phyloP scores from a whole-genome alignment of 2,797 vertebrate genomes.

The Labeo calbasu region DNA sequence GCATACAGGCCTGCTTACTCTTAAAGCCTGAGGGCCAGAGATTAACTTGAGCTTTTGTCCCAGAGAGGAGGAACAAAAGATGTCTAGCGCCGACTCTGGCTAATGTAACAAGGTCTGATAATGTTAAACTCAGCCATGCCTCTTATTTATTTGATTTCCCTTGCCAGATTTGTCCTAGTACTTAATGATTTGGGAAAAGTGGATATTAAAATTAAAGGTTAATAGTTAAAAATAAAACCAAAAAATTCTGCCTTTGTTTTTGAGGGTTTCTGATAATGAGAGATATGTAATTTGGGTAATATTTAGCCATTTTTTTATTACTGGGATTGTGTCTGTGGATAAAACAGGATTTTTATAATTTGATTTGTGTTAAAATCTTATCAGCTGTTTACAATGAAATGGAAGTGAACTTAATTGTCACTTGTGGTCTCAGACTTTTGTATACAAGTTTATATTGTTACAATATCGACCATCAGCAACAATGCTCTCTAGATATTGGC shows the following conservation, averaged over 20 bases:
- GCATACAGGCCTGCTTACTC: constrained; percentile 60
- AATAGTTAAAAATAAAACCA: background rate
- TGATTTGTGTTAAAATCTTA: too few relatives aligned
- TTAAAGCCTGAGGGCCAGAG: constrained; percentile 56
- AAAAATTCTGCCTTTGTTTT: background rate
- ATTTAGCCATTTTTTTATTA: background rate
- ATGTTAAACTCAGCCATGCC: constrained; percentile 13
- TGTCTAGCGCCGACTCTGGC: constrained; percentile 2
- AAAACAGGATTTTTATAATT: background rate
- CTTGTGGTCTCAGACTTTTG: background rate
- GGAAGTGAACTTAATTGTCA: background rate
- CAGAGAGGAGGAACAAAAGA: constrained; percentile 26
- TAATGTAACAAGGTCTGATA: constrained; percentile 24
- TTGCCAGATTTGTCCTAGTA: background rate
- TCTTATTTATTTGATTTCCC: constrained; percentile 14
- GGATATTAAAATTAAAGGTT: background rate
- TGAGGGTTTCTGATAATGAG: background rate
- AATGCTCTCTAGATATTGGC: too few relatives aligned
- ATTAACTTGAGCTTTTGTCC: constrained; percentile 62
- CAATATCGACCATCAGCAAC: background rate
- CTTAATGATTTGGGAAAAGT: background rate
- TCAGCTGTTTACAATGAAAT: background rate
- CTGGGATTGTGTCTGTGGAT: background rate
- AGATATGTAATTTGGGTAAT: background rate
- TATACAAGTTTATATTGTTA: background rate